Evolutionary conservation across 2,113 vertebrate genomes (phyloP).

Genomic region (Crotalus viridis): DNA sequence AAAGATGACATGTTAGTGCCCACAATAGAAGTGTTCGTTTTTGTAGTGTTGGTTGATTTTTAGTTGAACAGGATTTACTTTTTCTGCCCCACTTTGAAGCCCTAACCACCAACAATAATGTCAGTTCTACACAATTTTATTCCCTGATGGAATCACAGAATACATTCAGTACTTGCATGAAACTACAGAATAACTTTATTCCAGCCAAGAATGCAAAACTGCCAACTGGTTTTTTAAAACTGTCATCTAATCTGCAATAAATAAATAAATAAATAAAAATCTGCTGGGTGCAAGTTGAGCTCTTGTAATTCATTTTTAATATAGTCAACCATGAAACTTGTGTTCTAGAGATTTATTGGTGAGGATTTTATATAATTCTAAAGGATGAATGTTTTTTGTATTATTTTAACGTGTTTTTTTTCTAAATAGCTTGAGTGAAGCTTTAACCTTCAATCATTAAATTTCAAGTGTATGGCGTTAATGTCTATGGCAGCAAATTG

Average conservation of each 20-base stretch:
- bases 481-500: slow-evolving; percentile 1
- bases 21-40: background rate
- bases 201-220: slow-evolving; percentile 55
- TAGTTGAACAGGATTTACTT: background rate
- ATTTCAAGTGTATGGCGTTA: background rate
- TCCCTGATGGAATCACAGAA: background rate
- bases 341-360: slow-evolving; percentile 51
- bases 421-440: slow-evolving; percentile 25
- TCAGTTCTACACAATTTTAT: background rate
- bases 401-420: slow-evolving; percentile 41
- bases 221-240: slow-evolving; percentile 49
- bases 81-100: background rate
- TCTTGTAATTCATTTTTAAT: slow-evolving; percentile 53
- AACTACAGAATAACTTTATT: slow-evolving; percentile 45
- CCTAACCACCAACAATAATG: background rate
- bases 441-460: slow-evolving; percentile 30
- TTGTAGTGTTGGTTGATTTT: background rate
- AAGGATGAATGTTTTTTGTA: slow-evolving; percentile 38
- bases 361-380: slow-evolving; percentile 44
- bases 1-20: background rate
- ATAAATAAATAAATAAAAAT: slow-evolving; percentile 25
- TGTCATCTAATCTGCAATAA: slow-evolving; percentile 42
- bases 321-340: slow-evolving; percentile 32
- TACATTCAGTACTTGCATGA: slow-evolving; percentile 34
- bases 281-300: slow-evolving; percentile 37